A percentile compares a stretch with the other conserved stretches of the same genome.
Conservation (phyloP, 2,113 vertebrate genomes). For the Lepus americanus region DNA sequence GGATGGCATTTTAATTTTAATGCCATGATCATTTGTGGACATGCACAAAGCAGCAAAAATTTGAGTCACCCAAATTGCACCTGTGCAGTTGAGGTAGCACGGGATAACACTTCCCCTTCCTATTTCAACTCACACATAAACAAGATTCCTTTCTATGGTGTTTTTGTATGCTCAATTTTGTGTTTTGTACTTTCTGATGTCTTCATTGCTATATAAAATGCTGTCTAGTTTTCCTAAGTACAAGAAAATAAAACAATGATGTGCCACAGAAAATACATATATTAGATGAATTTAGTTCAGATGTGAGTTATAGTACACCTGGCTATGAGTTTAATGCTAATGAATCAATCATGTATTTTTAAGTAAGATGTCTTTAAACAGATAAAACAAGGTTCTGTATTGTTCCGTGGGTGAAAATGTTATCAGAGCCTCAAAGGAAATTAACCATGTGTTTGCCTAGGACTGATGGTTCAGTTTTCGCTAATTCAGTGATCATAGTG, state of each 20-base stretch:
- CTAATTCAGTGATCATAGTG: not conserved
- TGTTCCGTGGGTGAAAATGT: not conserved
- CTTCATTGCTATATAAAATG: constrained; percentile 1
- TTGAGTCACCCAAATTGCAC: not conserved
- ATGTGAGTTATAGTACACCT: not conserved
- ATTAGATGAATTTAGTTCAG: not conserved
- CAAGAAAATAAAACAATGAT: not conserved
- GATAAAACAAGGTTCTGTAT: not conserved
- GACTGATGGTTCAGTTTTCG: not conserved
- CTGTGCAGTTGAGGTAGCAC: not conserved
- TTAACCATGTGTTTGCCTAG: not conserved
- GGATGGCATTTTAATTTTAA: not conserved
- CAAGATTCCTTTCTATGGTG: not conserved
- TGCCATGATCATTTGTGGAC: not conserved
- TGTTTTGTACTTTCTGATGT: not conserved
- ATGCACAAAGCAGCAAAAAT: not conserved
- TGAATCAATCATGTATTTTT: not conserved
- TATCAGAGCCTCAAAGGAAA: not conserved
- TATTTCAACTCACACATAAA: not conserved
- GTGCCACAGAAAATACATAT: not conserved
- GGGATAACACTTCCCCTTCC: not conserved
- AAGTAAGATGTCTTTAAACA: not conserved
- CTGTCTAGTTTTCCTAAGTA: not conserved
- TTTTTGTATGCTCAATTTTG: not conserved
- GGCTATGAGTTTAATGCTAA: not conserved